Conservation (phyloP, 2,888 invertebrate species). For the Carcina quercana region DNA sequence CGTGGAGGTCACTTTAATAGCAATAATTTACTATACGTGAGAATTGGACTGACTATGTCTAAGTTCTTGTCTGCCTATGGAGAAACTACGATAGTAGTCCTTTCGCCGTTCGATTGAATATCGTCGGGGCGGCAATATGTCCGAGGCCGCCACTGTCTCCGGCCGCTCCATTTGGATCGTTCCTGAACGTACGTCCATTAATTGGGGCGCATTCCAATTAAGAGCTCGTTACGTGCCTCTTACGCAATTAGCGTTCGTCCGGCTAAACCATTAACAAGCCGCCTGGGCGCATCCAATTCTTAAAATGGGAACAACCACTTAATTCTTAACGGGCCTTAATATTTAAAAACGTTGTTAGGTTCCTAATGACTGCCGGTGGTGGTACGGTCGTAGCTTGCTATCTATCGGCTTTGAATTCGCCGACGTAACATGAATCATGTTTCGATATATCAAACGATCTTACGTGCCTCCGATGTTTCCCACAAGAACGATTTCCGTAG, state of each 20-base stretch:
- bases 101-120: no score
- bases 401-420: no score
- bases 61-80: no score
- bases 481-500: no score
- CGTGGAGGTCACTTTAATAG: no score
- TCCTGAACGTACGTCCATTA: constrained; percentile 49
- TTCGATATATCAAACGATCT: no score
- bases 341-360: constrained; percentile 2
- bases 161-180: constrained; percentile 33
- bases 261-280: constrained; percentile 35
- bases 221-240: constrained; percentile 63
- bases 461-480: no score
- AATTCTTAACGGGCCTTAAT: constrained; percentile 10
- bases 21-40: no score
- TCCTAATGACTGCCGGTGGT: neutral
- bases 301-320: constrained; percentile 20
- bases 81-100: no score
- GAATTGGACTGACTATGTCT: no score
- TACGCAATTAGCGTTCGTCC: constrained; percentile 58
- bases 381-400: no score
- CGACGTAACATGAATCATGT: constrained; percentile 3
- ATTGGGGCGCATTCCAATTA: constrained; percentile 72
- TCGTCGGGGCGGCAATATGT: no score
- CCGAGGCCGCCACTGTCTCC: neutral
- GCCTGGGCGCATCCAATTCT: constrained; percentile 32